phyloP scores from a whole-genome alignment of 2,888 invertebrate species.

The Dromius quadrimaculatus region DNA sequence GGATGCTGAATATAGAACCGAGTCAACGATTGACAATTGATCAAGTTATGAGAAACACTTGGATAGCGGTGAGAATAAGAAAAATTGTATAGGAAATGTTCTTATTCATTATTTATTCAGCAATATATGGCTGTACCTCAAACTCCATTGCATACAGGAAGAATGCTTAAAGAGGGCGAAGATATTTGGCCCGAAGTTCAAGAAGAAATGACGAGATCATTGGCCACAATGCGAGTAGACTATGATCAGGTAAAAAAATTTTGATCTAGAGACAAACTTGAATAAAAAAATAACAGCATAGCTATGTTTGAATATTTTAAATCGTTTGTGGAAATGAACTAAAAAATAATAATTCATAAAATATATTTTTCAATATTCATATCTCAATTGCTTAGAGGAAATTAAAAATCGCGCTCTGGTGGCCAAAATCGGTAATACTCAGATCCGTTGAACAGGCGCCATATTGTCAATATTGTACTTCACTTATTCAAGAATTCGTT shows the following conservation, averaged over 20 bases:
- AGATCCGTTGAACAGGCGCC: too few species aligned
- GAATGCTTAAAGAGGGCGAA: constrained; percentile 89
- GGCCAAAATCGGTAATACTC: too few species aligned
- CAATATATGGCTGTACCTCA: constrained; percentile 89
- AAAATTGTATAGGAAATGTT: constrained; percentile 32
- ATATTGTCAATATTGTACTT: too few species aligned
- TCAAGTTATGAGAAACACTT: constrained; percentile 88
- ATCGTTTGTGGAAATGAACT: too few species aligned
- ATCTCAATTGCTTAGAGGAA: too few species aligned
- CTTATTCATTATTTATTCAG: constrained; percentile 57
- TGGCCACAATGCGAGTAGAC: constrained; percentile 98
- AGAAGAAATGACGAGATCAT: constrained; percentile 97
- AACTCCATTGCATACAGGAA: constrained; percentile 92
- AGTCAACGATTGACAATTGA: constrained; percentile 89
- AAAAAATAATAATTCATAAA: too few species aligned
- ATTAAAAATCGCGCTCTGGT: too few species aligned
- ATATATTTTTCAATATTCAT: too few species aligned
- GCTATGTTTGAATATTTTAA: neutral
- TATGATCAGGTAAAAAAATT: constrained; percentile 79
- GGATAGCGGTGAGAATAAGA: constrained; percentile 80
- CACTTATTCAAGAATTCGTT: too few species aligned
- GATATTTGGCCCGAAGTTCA: constrained; percentile 98
- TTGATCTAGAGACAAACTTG: neutral
- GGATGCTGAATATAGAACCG: constrained; percentile 95
- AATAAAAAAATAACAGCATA: neutral